These are phyloP conservation scores for Conger conger DNA, from an alignment of 2,113 vertebrate species.

Conservation along the genomic window DNA sequence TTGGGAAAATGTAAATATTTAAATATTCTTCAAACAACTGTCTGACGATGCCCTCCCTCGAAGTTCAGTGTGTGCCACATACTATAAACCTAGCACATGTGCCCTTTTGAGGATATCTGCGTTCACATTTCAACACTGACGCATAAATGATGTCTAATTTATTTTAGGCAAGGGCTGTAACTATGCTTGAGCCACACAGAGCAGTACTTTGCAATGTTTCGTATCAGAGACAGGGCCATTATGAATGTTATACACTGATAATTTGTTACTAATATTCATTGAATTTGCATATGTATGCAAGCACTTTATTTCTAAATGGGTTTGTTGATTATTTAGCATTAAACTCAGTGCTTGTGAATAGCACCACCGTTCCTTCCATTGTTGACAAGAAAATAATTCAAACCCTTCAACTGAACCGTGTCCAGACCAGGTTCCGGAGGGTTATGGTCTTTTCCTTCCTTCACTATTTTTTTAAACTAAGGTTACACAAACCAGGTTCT, in stretches of 20 bases:
- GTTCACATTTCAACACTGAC: neutral
- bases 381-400: neutral
- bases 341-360: neutral
- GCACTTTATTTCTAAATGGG: neutral
- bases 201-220: neutral
- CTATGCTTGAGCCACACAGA: neutral
- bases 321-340: neutral
- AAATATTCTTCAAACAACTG: constrained; percentile 42
- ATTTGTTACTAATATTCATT: neutral
- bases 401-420: neutral
- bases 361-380: neutral
- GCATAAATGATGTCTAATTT: neutral
- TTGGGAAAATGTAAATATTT: constrained; percentile 51
- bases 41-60: constrained; percentile 16
- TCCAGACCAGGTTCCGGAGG: neutral
- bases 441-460: neutral
- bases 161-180: neutral
- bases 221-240: neutral
- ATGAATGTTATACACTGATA: neutral
- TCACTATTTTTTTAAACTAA: neutral
- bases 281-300: neutral
- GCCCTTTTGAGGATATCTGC: neutral
- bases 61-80: neutral
- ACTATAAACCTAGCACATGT: neutral
- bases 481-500: neutral